These are phyloP conservation scores for Agrypnus murinus DNA, from an alignment of 2,888 invertebrate genomes.

Conservation along the genomic window DNA sequence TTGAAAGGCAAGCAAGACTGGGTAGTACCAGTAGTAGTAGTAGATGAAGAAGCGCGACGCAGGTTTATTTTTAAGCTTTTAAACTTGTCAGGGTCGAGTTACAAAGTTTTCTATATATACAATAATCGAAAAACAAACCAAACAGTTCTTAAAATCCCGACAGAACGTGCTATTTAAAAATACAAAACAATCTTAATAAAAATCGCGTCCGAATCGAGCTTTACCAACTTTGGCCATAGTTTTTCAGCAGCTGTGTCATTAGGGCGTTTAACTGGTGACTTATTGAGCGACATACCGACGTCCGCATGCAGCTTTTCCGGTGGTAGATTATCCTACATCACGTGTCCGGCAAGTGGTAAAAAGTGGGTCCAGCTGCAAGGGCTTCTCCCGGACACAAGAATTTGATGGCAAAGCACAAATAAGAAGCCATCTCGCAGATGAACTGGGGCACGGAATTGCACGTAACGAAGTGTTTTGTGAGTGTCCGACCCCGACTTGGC, in stretches of 20 bases:
- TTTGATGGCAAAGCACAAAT: conserved; percentile 55
- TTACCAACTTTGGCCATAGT: not conserved
- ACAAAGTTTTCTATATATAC: conserved; percentile 6
- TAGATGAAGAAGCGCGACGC: conserved; percentile 19
- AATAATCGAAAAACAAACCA: too few relatives aligned
- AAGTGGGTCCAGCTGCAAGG: conserved; percentile 36
- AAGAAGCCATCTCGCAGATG: conserved; percentile 59
- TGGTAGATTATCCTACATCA: conserved; percentile 47
- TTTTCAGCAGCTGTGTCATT: conserved; percentile 19
- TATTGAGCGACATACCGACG: conserved; percentile 39
- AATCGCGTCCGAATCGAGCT: not conserved
- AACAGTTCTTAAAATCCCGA: not conserved
- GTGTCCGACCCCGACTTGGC: conserved; percentile 58
- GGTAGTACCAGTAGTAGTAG: too few relatives aligned
- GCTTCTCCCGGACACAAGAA: conserved; percentile 49
- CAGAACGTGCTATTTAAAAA: not conserved
- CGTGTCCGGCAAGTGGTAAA: conserved; percentile 58
- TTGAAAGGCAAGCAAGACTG: conserved; percentile 4
- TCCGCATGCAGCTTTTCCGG: conserved; percentile 32
- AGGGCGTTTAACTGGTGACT: conserved; percentile 44
- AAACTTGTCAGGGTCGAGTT: conserved; percentile 15
- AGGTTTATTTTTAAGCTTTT: conserved; percentile 21
- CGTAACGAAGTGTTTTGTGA: conserved; percentile 49
- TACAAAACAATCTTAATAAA: too few relatives aligned
- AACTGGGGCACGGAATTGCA: conserved; percentile 51